Conservation (phyloP, 2,888 invertebrate species). For the Drosophila leonis region DNA sequence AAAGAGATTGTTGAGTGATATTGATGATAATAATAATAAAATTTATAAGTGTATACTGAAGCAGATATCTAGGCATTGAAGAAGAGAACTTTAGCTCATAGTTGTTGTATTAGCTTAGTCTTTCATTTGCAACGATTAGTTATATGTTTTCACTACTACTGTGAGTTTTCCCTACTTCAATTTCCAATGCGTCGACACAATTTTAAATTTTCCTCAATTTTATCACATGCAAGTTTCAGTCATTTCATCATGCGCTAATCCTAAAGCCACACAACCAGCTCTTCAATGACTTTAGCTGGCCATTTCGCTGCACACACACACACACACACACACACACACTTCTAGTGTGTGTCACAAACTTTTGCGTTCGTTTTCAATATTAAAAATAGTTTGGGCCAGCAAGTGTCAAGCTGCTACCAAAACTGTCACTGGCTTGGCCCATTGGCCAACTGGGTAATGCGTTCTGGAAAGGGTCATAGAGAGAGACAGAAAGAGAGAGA, state of each 20-base stretch:
- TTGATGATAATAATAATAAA: not conserved
- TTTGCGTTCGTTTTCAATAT: conserved; percentile 59
- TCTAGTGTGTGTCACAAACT: not conserved
- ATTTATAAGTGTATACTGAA: not conserved
- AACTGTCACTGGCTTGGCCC: conserved; percentile 34
- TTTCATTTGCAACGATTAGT: not conserved
- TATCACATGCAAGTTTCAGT: not conserved
- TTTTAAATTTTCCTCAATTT: not conserved
- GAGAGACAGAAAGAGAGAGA: not conserved
- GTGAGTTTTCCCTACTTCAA: not conserved
- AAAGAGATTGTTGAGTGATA: not conserved
- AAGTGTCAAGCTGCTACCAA: conserved; percentile 57
- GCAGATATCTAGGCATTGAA: not conserved
- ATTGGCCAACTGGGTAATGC: not conserved
- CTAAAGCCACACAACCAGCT: not conserved
- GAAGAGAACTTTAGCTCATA: not conserved
- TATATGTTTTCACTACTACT: not conserved
- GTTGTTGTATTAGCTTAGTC: not conserved
- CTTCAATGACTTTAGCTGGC: not conserved
- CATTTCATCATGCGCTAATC: not conserved
- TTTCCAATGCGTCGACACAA: not conserved
- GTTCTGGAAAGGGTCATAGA: conserved; percentile 4
- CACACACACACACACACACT: conserved; percentile 7
- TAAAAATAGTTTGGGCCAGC: conserved; percentile 72
- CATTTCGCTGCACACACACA: conserved; percentile 11